Percentiles rank a stretch among this genome's conserved stretches.
Evolutionary conservation across 64 coral and sea anemone genomes (phyloP).

Genomic region (Pocillopora verrucosa): DNA sequence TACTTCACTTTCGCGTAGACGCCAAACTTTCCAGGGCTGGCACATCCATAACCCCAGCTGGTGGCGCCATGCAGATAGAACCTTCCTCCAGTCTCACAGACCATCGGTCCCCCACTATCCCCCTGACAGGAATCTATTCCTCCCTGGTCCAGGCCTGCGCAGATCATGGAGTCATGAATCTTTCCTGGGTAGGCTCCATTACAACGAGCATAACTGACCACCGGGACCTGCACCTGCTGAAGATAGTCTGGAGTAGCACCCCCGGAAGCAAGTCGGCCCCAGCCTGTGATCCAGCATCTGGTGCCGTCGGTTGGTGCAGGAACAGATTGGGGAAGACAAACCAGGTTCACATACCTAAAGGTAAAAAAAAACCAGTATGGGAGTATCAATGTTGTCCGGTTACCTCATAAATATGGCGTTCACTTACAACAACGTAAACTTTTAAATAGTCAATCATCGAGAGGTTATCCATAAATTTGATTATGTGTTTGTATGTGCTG

Average conservation of each 20-base stretch:
- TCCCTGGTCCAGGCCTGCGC: slow-evolving; percentile 42
- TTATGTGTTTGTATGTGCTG: too few species aligned
- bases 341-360: background rate
- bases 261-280: slow-evolving; percentile 45
- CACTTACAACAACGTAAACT: too few species aligned
- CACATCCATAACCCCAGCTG: slow-evolving; percentile 44
- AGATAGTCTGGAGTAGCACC: slow-evolving; percentile 25
- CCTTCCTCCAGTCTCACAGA: slow-evolving; percentile 39
- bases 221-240: slow-evolving; percentile 41
- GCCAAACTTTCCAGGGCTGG: slow-evolving; percentile 2
- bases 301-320: slow-evolving; percentile 13
- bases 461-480: too few species aligned
- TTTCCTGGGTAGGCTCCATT: slow-evolving; percentile 14
- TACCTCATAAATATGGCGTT: too few species aligned
- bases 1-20: slow-evolving; percentile 33
- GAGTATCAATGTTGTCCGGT: too few species aligned
- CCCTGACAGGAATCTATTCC: slow-evolving; percentile 50
- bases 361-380: background rate
- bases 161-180: slow-evolving; percentile 53
- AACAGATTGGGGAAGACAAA: background rate
- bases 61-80: slow-evolving; percentile 44
- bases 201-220: slow-evolving; percentile 23
- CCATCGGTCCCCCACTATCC: slow-evolving; percentile 49
- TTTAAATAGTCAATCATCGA: too few species aligned
- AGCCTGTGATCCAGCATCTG: slow-evolving; percentile 56